Base-by-base conservation (phyloP, 2,113 vertebrate genomes). In the Pachyramphus minor region DNA sequence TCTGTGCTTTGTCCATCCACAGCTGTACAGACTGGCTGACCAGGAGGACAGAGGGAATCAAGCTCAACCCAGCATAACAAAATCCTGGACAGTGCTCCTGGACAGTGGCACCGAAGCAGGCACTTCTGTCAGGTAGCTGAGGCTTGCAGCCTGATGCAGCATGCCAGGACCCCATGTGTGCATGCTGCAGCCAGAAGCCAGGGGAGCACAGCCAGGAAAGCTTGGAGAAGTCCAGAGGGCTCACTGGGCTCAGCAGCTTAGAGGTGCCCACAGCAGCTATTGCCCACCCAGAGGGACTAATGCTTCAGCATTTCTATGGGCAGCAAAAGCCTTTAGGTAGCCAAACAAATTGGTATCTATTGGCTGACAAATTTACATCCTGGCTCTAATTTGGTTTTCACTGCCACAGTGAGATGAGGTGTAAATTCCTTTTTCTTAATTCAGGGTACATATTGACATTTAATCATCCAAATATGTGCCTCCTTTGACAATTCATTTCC, bases 401-500 rank as follows among this genome's bases (percentile, higher is more conserved):
- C 64, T 63, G 62, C 76, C 77, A 85, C 63, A 15, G 33, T 55
- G 56, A 87, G 59, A 87, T 45, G 92, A 79, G 24, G 60, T 72
- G 62, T 84, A 87, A 90, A 94, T 88, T 89, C 49, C 23, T 89
- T 31, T 78, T 73, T 56, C 71, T 94, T 96, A 95, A 95, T 94
- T 83, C 87, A 78, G 75, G 49, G 86, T 90, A 91, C 82, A 94
- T 78, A 93, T 75, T 96, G 96, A 93, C 84, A 86, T 95, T 95
- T 92, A 94, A 91, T 95, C 95, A 96, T 84, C 89, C 68, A 89
- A 91, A 93, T 71, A 87, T 52, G 78, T 4, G 3, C 35, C 45
- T 91, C 55, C 62, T 86, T 80, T 95, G 94, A 95, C 89, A 97
- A 95, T 85, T 92, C 52, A 91, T 95, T 97, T 97, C 80, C 93